phyloP scores from a whole-genome alignment of 2,113 vertebrate species.

The Narcine bancroftii region DNA sequence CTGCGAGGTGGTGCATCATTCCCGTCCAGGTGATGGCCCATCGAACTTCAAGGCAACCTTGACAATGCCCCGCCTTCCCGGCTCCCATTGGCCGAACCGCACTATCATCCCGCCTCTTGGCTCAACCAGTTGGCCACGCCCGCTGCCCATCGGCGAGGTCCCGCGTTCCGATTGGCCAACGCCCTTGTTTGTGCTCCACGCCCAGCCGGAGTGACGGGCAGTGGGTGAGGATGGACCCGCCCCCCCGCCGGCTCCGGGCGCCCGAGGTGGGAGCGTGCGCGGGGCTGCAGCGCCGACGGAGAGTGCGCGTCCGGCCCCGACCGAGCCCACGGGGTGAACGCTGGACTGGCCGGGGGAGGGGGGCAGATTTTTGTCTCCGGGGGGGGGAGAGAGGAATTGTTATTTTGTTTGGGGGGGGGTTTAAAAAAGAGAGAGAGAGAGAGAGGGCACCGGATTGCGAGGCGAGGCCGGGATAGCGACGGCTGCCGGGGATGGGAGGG shows the following conservation, averaged over 20 bases:
- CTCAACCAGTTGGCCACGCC: neutral
- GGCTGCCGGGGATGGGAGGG: neutral
- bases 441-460: neutral
- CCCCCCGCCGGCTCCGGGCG: neutral
- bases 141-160: neutral
- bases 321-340: too few species aligned
- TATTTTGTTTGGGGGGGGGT: neutral
- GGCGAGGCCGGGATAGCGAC: neutral
- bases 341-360: too few species aligned
- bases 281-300: neutral
- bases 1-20: too few species aligned
- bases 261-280: neutral
- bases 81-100: too few species aligned
- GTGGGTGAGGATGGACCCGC: neutral
- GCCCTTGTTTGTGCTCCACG: too few species aligned
- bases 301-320: neutral
- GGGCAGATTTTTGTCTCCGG: too few species aligned
- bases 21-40: too few species aligned
- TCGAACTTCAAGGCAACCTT: neutral
- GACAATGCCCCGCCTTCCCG: neutral
- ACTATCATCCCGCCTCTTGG: neutral
- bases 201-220: neutral
- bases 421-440: neutral
- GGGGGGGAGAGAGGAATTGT: neutral
- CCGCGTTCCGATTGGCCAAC: neutral